Base-by-base conservation (phyloP, 2,113 vertebrate species). In the Brachionichthys hirsutus region DNA sequence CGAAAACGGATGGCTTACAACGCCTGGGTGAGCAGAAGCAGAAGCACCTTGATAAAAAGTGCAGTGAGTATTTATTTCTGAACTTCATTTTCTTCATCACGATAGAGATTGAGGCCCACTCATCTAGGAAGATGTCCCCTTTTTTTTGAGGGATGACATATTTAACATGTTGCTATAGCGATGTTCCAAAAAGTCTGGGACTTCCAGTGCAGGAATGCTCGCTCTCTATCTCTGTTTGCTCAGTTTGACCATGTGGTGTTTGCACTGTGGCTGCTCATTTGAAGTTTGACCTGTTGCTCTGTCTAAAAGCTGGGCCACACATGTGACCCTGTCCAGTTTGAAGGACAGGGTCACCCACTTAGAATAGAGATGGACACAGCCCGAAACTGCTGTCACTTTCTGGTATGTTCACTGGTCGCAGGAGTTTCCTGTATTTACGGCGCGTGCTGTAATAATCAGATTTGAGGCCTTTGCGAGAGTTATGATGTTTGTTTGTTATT, bases 271-370 rank as follows among this genome's bases (percentile, higher is more conserved):
- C 67, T 48, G 73, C 34, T 40, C 54, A 61, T 61, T 17, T 86
- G 87, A 86, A 90, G 84, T 90, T 89, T 89, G 86, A 87, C 85
- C 88, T 57, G 69, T 50, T 53, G 75, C 82, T 71, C 46, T n/a
- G 82, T 24, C n/a, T 67, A 67, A 72, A 71, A 68, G 72, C 61
- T 40, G 59, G 5, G 3, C n/a, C 17, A 3, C 12, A 43, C 47
- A 36, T 19, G 75, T 19, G 56, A 82, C 54, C 43, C n/a, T n/a
- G 49, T 62, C 35, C 36, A 3, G n/a, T n/a, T 12, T 15, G 66
- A 73, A 83, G 67, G 77, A 62, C 82, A 2, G 43, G 55, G 57
- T 55, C 73, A 30, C 36, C 47, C 68, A 42, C 60, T 58, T 61
- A 35, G 48, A 57, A 46, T 22, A 38, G 22, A 50, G 62, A 73